These are phyloP conservation scores for Antheraea yamamai DNA, from an alignment of 2,888 invertebrate species.

Conservation along the genomic window DNA sequence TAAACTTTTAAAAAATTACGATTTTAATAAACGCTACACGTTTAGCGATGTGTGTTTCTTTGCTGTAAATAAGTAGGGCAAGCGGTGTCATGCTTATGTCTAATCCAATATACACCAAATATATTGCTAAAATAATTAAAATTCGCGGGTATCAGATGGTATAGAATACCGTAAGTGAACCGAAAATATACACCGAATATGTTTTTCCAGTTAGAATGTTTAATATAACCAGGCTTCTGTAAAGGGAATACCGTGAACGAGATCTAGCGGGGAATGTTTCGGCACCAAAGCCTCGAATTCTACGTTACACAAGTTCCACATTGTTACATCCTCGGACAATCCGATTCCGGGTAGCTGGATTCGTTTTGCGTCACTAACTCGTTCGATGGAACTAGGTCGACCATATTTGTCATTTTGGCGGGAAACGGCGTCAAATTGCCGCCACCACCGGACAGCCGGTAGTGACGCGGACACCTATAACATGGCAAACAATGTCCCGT, in stretches of 20 bases:
- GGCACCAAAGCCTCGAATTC: not conserved
- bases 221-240: not conserved
- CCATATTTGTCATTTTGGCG: slow-evolving; percentile 61
- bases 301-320: not conserved
- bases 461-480: slow-evolving; percentile 33
- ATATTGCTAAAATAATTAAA: too few species aligned
- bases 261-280: not conserved
- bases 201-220: not conserved
- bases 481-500: slow-evolving; percentile 34
- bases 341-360: slow-evolving; percentile 31
- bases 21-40: too few species aligned
- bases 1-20: too few species aligned
- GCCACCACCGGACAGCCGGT: slow-evolving; percentile 33
- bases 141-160: too few species aligned
- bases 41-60: too few species aligned
- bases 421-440: slow-evolving; percentile 59
- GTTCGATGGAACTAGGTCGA: slow-evolving; percentile 55
- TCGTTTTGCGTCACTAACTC: slow-evolving; percentile 43
- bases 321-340: slow-evolving; percentile 3
- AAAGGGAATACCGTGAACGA: not conserved
- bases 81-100: too few species aligned
- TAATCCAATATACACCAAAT: too few species aligned
- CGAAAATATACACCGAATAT: not conserved
- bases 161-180: not conserved
- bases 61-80: too few species aligned